phyloP scores from a whole-genome alignment of 2,797 vertebrate genomes.

The Gymnothorax javanicus region DNA sequence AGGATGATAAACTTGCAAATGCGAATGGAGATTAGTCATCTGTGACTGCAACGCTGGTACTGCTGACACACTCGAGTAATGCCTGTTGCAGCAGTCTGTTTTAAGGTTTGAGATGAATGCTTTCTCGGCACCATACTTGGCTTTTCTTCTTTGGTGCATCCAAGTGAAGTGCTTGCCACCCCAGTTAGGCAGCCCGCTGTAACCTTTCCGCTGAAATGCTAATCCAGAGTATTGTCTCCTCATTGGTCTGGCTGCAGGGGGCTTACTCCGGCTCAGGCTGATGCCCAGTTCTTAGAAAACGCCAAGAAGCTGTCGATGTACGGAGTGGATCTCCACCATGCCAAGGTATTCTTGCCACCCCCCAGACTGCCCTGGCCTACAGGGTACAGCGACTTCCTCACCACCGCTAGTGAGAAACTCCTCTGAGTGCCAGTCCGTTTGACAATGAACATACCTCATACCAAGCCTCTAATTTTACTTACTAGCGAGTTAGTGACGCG shows the following conservation, averaged over 20 bases:
- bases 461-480: not conserved
- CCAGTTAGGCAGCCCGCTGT: not conserved
- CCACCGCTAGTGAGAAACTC: not conserved
- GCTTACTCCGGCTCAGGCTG: conserved; percentile 93
- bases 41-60: too few relatives aligned
- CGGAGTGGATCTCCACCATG: conserved; percentile 94
- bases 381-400: not conserved
- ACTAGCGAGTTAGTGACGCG: not conserved
- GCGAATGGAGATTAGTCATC: too few relatives aligned
- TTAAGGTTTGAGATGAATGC: not conserved
- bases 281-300: conserved; percentile 93
- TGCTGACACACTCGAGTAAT: not conserved
- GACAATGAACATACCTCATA: not conserved
- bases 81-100: not conserved
- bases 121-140: not conserved
- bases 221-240: not conserved
- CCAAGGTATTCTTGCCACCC: conserved; percentile 79
- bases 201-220: not conserved
- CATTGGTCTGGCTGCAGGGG: conserved; percentile 72
- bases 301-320: conserved; percentile 99
- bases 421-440: not conserved
- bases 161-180: not conserved
- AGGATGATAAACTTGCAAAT: too few relatives aligned
- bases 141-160: not conserved
- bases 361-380: not conserved